Evolutionary conservation across 2,113 vertebrate species (phyloP).

Genomic region (Platysteira castanea): DNA sequence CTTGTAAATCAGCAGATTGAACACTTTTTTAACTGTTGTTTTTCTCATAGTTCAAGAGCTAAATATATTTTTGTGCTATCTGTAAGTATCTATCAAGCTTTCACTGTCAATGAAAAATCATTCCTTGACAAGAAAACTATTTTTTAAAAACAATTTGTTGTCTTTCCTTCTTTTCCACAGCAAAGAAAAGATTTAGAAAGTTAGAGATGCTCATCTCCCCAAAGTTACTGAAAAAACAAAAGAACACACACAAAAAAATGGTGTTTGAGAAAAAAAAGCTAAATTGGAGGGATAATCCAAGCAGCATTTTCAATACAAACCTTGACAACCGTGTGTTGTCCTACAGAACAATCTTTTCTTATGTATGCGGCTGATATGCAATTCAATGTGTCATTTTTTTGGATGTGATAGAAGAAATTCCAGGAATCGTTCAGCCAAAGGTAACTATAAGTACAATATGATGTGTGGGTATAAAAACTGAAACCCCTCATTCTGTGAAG

Average conservation of each 20-base stretch:
- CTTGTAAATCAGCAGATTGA: not conserved
- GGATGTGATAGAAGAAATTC: slow-evolving; percentile 50
- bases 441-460: slow-evolving; percentile 49
- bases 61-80: not conserved
- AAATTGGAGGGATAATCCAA: not conserved
- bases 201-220: not conserved
- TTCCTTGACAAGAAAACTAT: not conserved
- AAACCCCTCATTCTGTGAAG: slow-evolving; percentile 33
- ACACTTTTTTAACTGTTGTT: not conserved
- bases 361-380: not conserved
- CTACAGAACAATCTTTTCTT: slow-evolving; percentile 1
- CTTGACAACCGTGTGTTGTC: not conserved
- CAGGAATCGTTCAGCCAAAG: slow-evolving; percentile 57
- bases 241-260: not conserved
- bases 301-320: not conserved
- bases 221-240: not conserved
- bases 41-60: not conserved
- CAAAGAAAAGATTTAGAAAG: not conserved
- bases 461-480: slow-evolving; percentile 53
- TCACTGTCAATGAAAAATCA: not conserved
- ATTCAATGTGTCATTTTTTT: slow-evolving; percentile 57
- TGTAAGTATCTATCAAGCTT: not conserved
- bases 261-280: not conserved
- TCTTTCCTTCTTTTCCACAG: not conserved
- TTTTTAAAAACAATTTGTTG: not conserved